Evolutionary conservation across 2,888 invertebrate species (phyloP), one percentile per base, ranked within the genome.

Genomic region (Phengaris arion): DNA sequence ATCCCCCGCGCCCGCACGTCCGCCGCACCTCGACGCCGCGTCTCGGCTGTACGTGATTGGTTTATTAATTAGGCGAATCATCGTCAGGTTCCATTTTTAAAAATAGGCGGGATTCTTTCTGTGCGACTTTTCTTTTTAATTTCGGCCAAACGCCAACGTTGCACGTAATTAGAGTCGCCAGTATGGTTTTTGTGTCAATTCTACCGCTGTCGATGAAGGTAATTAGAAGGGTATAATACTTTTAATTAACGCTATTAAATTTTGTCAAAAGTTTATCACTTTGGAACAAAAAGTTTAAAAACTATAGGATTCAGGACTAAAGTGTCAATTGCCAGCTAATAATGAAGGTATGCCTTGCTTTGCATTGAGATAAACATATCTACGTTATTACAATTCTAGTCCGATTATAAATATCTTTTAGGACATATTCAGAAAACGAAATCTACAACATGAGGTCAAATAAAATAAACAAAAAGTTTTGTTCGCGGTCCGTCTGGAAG

Each of bases 41-140:
- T 91, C 93, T 90, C 92, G 90, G 90, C 88, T 91, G 92, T 92
- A 93, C 93, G 93, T 93, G 93, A 93, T 93, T 93, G 93, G 93
- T 92, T 93, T 93, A 93, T 93, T 93, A 93, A 93, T 93, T 93
- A 93, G 92, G 90, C 92, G 93, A 93, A 92, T 93, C 92, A 93
- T 92, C 92, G 82, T 83, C 83, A 82, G 83, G 84, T 84, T 85
- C 85, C 85, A 84, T 93, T 93, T 93, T 93, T 91, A 92, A 93
- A 93, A 93, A 93, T 93, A 93, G 93, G 92, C 92, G 92, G 93
- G 93, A 93, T 93, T 92, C 92, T 92, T 93, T 85, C 87, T 87
- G 88, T 89, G 89, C 84, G 86, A 89, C 85, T 93, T 93, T 92
- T 93, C 91, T 91, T 92, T 93, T 92, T 90, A 92, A 93, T 91